Percentiles rank a stretch among this genome's conserved stretches.
phyloP scores from a whole-genome alignment of 2,113 vertebrate genomes.

The Pao palembangensis region DNA sequence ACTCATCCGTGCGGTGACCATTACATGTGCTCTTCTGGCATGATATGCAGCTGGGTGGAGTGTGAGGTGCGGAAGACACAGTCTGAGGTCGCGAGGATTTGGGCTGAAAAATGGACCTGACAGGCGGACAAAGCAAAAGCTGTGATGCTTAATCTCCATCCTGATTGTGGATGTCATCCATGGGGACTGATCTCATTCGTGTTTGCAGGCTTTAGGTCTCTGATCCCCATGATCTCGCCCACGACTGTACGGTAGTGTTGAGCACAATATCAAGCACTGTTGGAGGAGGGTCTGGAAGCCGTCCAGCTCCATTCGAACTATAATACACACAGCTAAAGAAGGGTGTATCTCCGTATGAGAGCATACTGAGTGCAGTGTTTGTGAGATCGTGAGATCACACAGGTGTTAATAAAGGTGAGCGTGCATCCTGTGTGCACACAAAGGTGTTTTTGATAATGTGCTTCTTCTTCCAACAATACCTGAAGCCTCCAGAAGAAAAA shows the following conservation, averaged over 20 bases:
- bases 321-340: constrained; percentile 18
- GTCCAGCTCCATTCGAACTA: constrained; percentile 36
- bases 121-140: constrained; percentile 49
- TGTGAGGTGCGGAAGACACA: constrained; percentile 47
- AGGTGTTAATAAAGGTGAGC: constrained; percentile 6
- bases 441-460: constrained; percentile 13
- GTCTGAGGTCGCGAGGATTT: constrained; percentile 42
- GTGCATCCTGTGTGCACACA: constrained; percentile 3
- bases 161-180: constrained; percentile 54
- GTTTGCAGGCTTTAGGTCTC: constrained; percentile 40
- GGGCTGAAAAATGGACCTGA: constrained; percentile 45
- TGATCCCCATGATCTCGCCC: constrained; percentile 12
- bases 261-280: constrained; percentile 38
- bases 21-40: constrained; percentile 51
- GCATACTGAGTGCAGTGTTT: constrained; percentile 24
- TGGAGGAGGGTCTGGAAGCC: constrained; percentile 38
- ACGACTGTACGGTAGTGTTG: constrained; percentile 11
- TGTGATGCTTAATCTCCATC: constrained; percentile 47
- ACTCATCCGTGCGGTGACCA: constrained; percentile 57
- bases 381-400: constrained; percentile 3
- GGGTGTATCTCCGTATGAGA: constrained; percentile 22
- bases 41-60: constrained; percentile 34
- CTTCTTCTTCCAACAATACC: constrained; percentile 3
- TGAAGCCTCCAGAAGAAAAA: constrained; percentile 25
- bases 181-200: constrained; percentile 45